Base-by-base conservation (phyloP, 1,140 invertebrate genomes). In the Chymomyza costata region DNA sequence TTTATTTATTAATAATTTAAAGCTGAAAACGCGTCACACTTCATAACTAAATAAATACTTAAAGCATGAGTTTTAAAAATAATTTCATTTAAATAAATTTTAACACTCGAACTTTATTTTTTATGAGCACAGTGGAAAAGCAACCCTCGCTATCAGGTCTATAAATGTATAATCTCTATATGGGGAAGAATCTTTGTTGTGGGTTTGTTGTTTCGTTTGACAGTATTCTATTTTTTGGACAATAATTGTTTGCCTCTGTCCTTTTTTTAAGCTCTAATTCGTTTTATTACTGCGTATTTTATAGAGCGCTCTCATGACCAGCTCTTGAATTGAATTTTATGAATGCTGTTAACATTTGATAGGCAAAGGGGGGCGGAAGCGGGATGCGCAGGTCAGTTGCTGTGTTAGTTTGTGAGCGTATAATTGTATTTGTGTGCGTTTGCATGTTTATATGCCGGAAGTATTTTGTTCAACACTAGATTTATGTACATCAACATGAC, bases 231-330 rank as follows among this genome's bases (percentile, higher is more conserved):
- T 59, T 47, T 70, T 70, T 78, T n/a, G n/a, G 70, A 71, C 71
- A 78, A 78, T 78, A 66, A 76, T 71, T 78, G 66, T 67, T 78
- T 59, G 65, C 43, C 51, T 38, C 46, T 60, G 64, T 62, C 57
- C 50, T 52, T 64, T 73, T 65, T 59, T 73, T 8, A 25, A 63
- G 43, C 41, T 63, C 43, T 57, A 51, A 37, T 58, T 25, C 39
- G 28, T 38, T 50, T 62, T 71, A n/a, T 66, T 56, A 61, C 56
- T 40, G 53, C 53, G 25, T n/a, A n/a, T n/a, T n/a, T 41, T 61
- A 15, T 39, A 56, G 55, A 61, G 52, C 58, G 53, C 52, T n/a
- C n/a, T n/a, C n/a, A n/a, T n/a, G n/a, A n/a, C n/a, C n/a, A n/a
- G n/a, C n/a, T n/a, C n/a, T n/a, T n/a, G n/a, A 56, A 47, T 28